A percentile compares a stretch with the other conserved stretches of the same genome.
These are phyloP conservation scores for Palythoa grandiflora DNA, from an alignment of 92 coral and sea anemone species.

Conservation along the genomic window DNA sequence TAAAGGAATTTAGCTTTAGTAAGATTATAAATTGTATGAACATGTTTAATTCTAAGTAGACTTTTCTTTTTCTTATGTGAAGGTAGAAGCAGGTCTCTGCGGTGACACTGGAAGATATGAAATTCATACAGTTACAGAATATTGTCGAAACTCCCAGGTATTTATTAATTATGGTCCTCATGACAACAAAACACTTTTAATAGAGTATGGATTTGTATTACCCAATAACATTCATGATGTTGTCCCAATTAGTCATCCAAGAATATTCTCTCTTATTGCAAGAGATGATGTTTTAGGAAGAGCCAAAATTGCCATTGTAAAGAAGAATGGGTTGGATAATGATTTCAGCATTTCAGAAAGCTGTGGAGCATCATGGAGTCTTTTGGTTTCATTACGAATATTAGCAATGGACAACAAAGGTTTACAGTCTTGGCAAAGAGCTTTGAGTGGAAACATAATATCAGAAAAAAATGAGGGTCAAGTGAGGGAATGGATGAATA, in stretches of 20 bases:
- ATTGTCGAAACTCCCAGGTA: constrained; percentile 76
- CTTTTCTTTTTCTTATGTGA: neutral
- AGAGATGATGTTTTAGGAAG: constrained; percentile 32
- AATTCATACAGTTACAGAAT: constrained; percentile 72
- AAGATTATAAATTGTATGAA: too few species aligned
- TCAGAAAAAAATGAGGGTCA: constrained; percentile 42
- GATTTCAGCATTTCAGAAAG: constrained; percentile 71
- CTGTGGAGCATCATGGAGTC: constrained; percentile 86
- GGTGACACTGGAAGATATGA: constrained; percentile 62
- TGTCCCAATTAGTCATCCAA: constrained; percentile 47
- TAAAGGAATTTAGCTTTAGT: too few species aligned
- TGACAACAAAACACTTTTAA: constrained; percentile 80
- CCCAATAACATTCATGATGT: constrained; percentile 77
- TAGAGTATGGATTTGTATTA: constrained; percentile 92
- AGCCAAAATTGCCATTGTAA: constrained; percentile 63
- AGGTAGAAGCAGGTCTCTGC: constrained; percentile 83
- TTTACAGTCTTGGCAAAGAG: constrained; percentile 60
- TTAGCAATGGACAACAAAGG: constrained; percentile 69
- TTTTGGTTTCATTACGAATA: constrained; percentile 66
- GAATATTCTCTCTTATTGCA: constrained; percentile 54
- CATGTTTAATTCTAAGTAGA: neutral
- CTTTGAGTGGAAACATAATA: constrained; percentile 47
- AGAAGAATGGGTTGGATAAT: constrained; percentile 62
- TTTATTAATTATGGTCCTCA: constrained; percentile 97
- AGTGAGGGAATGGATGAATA: constrained; percentile 56